Conservation (phyloP, 2,113 vertebrate species). For the Aegotheles bennettii region DNA sequence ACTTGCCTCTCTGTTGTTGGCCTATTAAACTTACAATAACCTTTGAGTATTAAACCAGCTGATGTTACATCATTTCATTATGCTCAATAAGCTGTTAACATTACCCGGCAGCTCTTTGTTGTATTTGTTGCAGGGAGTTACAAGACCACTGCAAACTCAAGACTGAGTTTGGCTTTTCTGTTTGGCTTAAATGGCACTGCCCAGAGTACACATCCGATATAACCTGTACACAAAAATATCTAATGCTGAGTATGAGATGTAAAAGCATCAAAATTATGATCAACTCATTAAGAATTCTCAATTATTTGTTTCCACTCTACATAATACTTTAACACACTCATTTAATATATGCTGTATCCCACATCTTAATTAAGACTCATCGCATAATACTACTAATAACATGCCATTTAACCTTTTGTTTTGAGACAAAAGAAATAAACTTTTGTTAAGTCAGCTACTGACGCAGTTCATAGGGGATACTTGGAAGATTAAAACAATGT, state of each 20-base stretch:
- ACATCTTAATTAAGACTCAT: background rate
- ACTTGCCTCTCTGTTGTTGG: background rate
- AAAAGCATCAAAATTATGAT: background rate
- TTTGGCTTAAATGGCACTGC: background rate
- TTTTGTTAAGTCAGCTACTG: background rate
- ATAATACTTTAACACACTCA: background rate
- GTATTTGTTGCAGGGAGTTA: background rate
- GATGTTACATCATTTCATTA: background rate
- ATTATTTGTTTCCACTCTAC: background rate
- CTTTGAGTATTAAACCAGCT: background rate
- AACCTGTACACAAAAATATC: background rate
- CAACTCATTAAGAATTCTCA: background rate
- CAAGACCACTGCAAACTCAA: background rate
- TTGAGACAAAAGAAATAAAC: background rate
- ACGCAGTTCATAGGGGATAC: background rate
- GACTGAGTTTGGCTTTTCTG: background rate
- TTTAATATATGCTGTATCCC: background rate
- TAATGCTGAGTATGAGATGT: background rate
- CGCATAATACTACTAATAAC: background rate
- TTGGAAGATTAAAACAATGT: background rate
- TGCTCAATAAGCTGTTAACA: background rate
- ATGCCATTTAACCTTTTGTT: conserved; percentile 2
- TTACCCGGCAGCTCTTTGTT: background rate
- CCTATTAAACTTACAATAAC: background rate
- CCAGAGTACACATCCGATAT: background rate